Evolutionary conservation across 2,888 invertebrate genomes (phyloP), one percentile per base, ranked within the genome.

Genomic region (Endotricha flammealis): DNA sequence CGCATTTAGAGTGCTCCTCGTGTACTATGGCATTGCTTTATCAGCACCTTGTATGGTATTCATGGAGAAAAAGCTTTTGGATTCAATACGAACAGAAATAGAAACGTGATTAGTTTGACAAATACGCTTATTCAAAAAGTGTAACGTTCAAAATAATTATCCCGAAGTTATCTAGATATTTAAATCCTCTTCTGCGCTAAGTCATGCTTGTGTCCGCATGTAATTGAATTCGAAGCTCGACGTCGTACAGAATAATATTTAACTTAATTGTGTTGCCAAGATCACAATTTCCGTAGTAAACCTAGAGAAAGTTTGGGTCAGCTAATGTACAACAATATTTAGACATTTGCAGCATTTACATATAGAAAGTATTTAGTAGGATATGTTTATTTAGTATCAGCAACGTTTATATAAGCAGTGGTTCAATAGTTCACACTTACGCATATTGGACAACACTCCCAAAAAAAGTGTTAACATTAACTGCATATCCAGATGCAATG

Each of bases 181-280:
- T 20, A 31, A 42, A 42, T 36, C 40, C 42, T 44, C 25, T 54
- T 60, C 61, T 64, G 44, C 48, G 48, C 59, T 64, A 69, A 72
- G 68, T 70, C 64, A 65, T 74, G 73, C 73, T 77, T 76, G 64
- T 70, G 71, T 73, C 69, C 71, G 68, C 64, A 70, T 76, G 75
- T 81, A 82, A 82, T 80, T 79, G 75, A 77, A 82, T 82, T 79
- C 74, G 72, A 78, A 79, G 78, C 78, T 75, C 75, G 67, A 61
- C 77, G 75, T 72, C 62, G 72, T 71, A 65, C 65, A 66, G 72
- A 78, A 80, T 77, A 71, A 78, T 76, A 79, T 79, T 78, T 76
- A 82, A 80, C 73, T 77, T 73, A 74, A 80, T 80, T 74, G 74
- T 77, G 75, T 75, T 72, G 72, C 76, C 74, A 80, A 78, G 76